Conservation (phyloP, 2,797 vertebrate genomes). For the Muscicapa comitata region DNA sequence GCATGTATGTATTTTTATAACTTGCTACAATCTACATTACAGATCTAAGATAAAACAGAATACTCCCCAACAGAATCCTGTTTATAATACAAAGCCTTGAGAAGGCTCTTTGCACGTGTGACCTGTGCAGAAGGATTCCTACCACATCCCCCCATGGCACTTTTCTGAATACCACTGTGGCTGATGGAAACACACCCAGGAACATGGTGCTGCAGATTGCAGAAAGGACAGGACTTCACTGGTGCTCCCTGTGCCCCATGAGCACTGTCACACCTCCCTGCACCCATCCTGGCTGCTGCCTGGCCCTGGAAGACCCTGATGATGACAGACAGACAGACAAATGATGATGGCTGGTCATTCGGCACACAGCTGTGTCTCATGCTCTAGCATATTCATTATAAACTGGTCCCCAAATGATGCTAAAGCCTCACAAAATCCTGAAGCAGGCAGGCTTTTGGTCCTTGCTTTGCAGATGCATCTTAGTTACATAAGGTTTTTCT, state of each 20-base stretch:
- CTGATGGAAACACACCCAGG: background rate
- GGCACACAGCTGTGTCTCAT: background rate
- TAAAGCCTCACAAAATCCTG: background rate
- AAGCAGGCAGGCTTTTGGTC: background rate
- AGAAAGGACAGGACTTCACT: background rate
- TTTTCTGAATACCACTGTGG: background rate
- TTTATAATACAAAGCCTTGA: background rate
- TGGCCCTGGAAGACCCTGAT: background rate
- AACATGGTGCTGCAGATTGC: background rate
- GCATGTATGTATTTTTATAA: background rate
- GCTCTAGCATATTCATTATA: background rate
- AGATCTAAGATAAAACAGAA: background rate
- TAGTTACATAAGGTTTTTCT: background rate
- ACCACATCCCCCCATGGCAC: accelerated
- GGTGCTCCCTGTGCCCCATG: background rate
- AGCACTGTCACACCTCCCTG: background rate
- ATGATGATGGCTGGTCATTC: background rate
- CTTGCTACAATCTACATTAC: background rate
- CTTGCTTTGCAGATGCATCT: background rate
- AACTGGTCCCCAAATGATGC: background rate
- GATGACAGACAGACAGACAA: background rate
- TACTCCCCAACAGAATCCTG: background rate
- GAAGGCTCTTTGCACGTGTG: background rate
- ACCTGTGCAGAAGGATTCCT: background rate
- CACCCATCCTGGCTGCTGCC: background rate